Evolutionary conservation across 2,797 vertebrate genomes (phyloP).

Genomic region (Clarias platycephalus): DNA sequence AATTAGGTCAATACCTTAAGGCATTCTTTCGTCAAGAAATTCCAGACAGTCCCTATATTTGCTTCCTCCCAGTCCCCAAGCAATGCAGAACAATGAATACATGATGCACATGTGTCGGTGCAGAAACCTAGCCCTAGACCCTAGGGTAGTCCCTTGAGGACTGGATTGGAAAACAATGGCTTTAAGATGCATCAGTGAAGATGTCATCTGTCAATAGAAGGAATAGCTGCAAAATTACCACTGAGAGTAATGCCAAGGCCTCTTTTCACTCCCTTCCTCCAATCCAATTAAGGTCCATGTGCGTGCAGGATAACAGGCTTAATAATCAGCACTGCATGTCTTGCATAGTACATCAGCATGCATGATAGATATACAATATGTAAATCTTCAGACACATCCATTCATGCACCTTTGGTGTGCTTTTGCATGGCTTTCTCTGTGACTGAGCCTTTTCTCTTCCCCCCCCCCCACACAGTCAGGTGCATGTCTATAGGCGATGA

Average conservation of each 20-base stretch:
- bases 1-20: background rate
- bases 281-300: conserved; percentile 42
- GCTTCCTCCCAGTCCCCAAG: background rate
- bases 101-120: background rate
- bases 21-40: background rate
- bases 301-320: conserved; percentile 31
- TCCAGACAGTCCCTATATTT: background rate
- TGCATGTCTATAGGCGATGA: background rate
- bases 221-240: background rate
- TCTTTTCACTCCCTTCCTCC: conserved; percentile 29
- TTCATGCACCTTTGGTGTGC: background rate
- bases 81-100: conserved; percentile 21
- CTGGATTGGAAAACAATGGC: conserved; percentile 8
- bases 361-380: background rate
- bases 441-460: background rate
- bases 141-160: background rate
- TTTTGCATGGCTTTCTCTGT: background rate
- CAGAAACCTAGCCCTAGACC: background rate
- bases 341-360: background rate
- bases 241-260: background rate
- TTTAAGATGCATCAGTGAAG: background rate
- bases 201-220: conserved; percentile 8
- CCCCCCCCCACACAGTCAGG: background rate
- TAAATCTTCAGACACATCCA: background rate
- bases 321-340: conserved; percentile 26